Evolutionary conservation across 2,797 vertebrate species (phyloP), one percentile per base, ranked within the genome.

Genomic region (Tarsius wallacei): DNA sequence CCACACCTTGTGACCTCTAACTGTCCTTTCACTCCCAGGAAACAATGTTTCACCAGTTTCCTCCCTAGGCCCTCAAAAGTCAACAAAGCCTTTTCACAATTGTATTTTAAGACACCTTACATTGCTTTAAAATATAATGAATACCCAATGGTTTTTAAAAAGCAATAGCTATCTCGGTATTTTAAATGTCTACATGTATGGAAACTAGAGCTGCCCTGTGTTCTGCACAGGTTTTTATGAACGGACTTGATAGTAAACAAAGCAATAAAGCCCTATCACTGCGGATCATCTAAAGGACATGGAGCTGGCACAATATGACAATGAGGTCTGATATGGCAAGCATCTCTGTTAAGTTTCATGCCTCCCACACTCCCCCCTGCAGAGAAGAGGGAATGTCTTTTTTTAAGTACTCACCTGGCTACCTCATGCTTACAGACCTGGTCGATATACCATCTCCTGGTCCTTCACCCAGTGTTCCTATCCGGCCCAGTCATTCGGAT

Each of bases 151-250:
- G 42, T 74, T 94, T 83, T 63, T 12, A 7, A 93, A 91, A 73
- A 66, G 26, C 66, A 68, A 21, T n/a, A 59, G 55, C 42, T 63
- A 47, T 76, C 49, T 59, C 80, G 66, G 22, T 84, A 51, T 71
- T 93, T 87, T 90, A 81, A 87, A 90, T 87, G 24, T n/a, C 11
- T 73, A 42, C 31, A 71, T 63, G 36, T 82, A 81, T n/a, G 31
- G 24, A 14, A 33, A 55, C 36, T 76, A 64, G 53, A 85, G 17
- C 90, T 82, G 9, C 14, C 24, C 36, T 61, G 21, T 64, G 24
- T 90, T 82, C 76, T 77, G 24, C 55, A 78, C 64, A 6, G 2
- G 3, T 78, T 83, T 82, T 87, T 77, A 91, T 0, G 59, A 78
- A 57, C 15, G 64, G 21, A 90, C 71, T 42, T 51, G 83, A 71